A percentile compares a stretch with the other conserved stretches of the same genome.
Conservation (phyloP, 2,888 invertebrate genomes). For the Zele albiditarsus region DNA sequence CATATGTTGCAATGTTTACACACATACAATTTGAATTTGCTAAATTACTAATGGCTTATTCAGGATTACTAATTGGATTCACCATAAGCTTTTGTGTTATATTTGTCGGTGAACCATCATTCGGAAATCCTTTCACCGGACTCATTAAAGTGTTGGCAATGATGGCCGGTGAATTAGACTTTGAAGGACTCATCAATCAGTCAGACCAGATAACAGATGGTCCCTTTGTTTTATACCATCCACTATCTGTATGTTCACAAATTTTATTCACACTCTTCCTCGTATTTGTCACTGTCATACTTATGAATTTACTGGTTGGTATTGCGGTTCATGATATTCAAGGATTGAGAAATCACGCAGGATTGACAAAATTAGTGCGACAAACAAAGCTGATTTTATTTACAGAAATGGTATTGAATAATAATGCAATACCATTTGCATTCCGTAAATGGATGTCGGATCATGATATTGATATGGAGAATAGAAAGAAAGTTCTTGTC, state of each 20-base stretch:
- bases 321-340: constrained; percentile 72
- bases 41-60: constrained; percentile 70
- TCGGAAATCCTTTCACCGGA: constrained; percentile 69
- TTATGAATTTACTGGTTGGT: constrained; percentile 72
- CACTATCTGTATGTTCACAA: constrained; percentile 68
- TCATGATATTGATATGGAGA: constrained; percentile 70
- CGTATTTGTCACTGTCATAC: constrained; percentile 70
- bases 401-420: constrained; percentile 72
- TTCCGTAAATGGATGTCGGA: constrained; percentile 71
- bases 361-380: constrained; percentile 72
- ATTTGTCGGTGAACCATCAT: constrained; percentile 68
- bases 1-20: constrained; percentile 74
- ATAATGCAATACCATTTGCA: constrained; percentile 69
- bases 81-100: constrained; percentile 72
- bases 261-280: constrained; percentile 70
- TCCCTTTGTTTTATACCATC: constrained; percentile 66
- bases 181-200: constrained; percentile 67
- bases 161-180: constrained; percentile 72
- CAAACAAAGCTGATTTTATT: constrained; percentile 74
- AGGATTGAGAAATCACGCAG: constrained; percentile 73
- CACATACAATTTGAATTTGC: constrained; percentile 72
- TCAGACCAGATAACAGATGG: constrained; percentile 58
- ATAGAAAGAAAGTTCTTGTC: constrained; percentile 70
- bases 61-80: constrained; percentile 72
- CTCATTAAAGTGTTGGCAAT: constrained; percentile 70